A percentile compares a stretch with the other conserved stretches of the same genome.
These are phyloP conservation scores for Ypsolopha scabrella DNA, from an alignment of 2,888 invertebrate species.

Conservation along the genomic window DNA sequence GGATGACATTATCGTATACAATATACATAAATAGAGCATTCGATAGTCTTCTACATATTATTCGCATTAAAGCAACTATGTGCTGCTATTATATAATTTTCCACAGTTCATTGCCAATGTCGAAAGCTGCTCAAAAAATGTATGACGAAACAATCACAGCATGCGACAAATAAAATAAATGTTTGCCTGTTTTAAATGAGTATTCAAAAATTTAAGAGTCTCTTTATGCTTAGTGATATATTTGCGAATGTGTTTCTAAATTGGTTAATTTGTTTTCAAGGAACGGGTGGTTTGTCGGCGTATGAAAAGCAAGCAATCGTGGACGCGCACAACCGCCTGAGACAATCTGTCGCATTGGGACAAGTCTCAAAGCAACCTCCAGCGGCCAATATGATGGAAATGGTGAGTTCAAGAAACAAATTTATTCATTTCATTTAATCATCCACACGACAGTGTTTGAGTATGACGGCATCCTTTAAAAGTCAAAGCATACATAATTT, in stretches of 20 bases:
- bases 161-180: background rate
- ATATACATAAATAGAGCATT: slow-evolving; percentile 1
- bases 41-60: background rate
- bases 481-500: background rate
- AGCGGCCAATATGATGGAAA: slow-evolving; percentile 88
- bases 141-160: background rate
- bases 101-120: slow-evolving; percentile 2
- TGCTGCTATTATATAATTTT: background rate
- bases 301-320: slow-evolving; percentile 82
- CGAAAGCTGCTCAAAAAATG: background rate
- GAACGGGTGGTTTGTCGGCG: slow-evolving; percentile 75
- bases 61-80: background rate
- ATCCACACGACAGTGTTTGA: background rate
- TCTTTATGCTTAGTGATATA: background rate
- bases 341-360: slow-evolving; percentile 84
- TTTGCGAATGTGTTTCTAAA: background rate
- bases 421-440: background rate
- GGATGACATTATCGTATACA: slow-evolving; percentile 2
- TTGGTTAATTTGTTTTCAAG: slow-evolving; percentile 36
- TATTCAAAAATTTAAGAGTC: background rate
- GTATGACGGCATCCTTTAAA: background rate
- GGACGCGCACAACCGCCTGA: slow-evolving; percentile 83
- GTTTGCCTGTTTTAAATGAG: background rate
- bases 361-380: slow-evolving; percentile 81
- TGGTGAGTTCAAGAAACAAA: slow-evolving; percentile 65